Evolutionary conservation across 1,140 invertebrate species (phyloP).

Genomic region (Drosophila mayri): DNA sequence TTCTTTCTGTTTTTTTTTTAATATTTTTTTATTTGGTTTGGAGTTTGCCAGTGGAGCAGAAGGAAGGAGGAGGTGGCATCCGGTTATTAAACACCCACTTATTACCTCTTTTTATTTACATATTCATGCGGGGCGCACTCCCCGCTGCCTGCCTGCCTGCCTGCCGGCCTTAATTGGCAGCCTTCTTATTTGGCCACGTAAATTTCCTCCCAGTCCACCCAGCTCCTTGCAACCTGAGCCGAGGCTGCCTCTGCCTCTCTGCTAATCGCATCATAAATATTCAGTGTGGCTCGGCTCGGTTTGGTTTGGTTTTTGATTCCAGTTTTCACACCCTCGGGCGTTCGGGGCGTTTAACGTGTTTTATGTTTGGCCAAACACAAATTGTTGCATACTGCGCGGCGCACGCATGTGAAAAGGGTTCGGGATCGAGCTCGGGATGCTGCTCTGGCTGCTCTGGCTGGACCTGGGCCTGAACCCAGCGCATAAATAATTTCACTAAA

Average conservation of each 20-base stretch:
- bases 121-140: slow-evolving; percentile 80
- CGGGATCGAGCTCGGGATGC: slow-evolving; percentile 7
- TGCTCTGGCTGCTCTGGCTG: slow-evolving; percentile 6
- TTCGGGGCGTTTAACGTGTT: slow-evolving; percentile 78
- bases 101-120: slow-evolving; percentile 84
- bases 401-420: slow-evolving; percentile 66
- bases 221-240: slow-evolving; percentile 72
- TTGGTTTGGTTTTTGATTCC: slow-evolving; percentile 70
- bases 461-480: slow-evolving; percentile 8
- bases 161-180: slow-evolving; percentile 73
- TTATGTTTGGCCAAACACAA: slow-evolving; percentile 66
- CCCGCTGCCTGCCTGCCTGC: slow-evolving; percentile 51
- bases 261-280: slow-evolving; percentile 84
- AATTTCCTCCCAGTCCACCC: slow-evolving; percentile 40
- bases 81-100: slow-evolving; percentile 84
- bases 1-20: slow-evolving; percentile 9
- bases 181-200: slow-evolving; percentile 69
- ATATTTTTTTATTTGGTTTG: slow-evolving; percentile 9
- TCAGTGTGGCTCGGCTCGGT: slow-evolving; percentile 58
- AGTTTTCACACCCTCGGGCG: slow-evolving; percentile 77
- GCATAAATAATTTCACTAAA: slow-evolving; percentile 69
- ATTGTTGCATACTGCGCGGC: slow-evolving; percentile 71
- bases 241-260: slow-evolving; percentile 32
- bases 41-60: background rate
- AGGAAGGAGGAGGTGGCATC: slow-evolving; percentile 29